Evolutionary conservation across 2,888 invertebrate genomes (phyloP).

Genomic region (Nomada ruficornis): DNA sequence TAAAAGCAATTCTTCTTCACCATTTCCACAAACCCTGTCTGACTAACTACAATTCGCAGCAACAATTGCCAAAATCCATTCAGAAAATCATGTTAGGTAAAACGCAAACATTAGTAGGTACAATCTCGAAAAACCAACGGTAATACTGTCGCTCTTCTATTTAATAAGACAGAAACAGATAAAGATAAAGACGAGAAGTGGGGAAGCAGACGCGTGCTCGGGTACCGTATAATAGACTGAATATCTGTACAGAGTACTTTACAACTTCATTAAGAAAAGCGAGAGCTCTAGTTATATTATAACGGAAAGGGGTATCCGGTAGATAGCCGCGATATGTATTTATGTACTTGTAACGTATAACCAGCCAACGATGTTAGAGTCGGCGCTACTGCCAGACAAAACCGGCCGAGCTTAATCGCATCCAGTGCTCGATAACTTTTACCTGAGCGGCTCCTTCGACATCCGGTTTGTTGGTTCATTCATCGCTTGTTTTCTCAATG

Average conservation of each 20-base stretch:
- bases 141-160: too few species aligned
- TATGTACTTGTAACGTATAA: slow-evolving; percentile 12
- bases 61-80: too few species aligned
- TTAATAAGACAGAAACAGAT: too few species aligned
- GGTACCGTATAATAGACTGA: not conserved
- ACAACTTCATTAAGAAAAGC: slow-evolving; percentile 27
- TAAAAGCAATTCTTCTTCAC: too few species aligned
- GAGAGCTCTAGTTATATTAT: slow-evolving; percentile 36
- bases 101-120: too few species aligned
- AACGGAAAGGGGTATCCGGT: slow-evolving; percentile 51
- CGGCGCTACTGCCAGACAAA: slow-evolving; percentile 62
- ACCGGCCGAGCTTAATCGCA: slow-evolving; percentile 62
- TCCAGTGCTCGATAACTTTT: slow-evolving; percentile 64
- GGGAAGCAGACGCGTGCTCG: not conserved
- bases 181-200: too few species aligned
- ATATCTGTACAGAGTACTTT: not conserved
- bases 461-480: slow-evolving; percentile 63
- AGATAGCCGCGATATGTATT: slow-evolving; percentile 7
- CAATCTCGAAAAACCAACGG: too few species aligned
- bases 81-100: too few species aligned
- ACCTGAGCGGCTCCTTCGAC: slow-evolving; percentile 63
- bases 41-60: too few species aligned
- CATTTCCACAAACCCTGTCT: too few species aligned
- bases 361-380: slow-evolving; percentile 43
- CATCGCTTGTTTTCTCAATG: slow-evolving; percentile 63